These are phyloP conservation scores for Xenopus petersii DNA, from an alignment of 2,797 vertebrate species.

Conservation along the genomic window DNA sequence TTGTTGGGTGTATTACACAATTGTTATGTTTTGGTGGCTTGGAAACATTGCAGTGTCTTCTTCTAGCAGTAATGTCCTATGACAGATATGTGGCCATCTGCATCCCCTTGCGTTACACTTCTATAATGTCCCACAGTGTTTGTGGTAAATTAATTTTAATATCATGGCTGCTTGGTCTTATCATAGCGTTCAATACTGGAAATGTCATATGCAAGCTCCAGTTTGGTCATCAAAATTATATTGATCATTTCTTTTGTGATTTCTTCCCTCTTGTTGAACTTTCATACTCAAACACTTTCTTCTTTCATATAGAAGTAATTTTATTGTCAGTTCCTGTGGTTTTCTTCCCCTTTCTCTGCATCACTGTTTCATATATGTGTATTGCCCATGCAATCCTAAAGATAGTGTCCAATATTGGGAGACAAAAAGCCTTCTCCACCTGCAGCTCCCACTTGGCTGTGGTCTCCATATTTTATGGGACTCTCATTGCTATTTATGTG, in stretches of 20 bases:
- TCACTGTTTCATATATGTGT: not conserved
- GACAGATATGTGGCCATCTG: slow-evolving; percentile 7
- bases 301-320: not conserved
- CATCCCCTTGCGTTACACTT: not conserved
- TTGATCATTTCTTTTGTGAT: slow-evolving; percentile 5
- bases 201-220: not conserved
- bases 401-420: no score
- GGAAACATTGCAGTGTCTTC: not conserved
- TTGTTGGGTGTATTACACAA: not conserved
- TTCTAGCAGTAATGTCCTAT: not conserved
- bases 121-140: not conserved
- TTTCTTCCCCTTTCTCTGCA: not conserved
- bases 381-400: no score
- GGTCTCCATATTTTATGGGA: not conserved
- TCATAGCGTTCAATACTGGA: not conserved
- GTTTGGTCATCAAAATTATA: not conserved
- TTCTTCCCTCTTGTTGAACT: not conserved
- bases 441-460: slow-evolving; percentile 7
- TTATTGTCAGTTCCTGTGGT: not conserved
- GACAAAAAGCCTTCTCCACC: not conserved
- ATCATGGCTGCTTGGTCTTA: not conserved
- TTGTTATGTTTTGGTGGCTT: not conserved
- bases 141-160: not conserved
- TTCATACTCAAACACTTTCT: not conserved
- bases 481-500: not conserved